Conservation (phyloP, 2,888 invertebrate genomes). For the Dynastes maya region DNA sequence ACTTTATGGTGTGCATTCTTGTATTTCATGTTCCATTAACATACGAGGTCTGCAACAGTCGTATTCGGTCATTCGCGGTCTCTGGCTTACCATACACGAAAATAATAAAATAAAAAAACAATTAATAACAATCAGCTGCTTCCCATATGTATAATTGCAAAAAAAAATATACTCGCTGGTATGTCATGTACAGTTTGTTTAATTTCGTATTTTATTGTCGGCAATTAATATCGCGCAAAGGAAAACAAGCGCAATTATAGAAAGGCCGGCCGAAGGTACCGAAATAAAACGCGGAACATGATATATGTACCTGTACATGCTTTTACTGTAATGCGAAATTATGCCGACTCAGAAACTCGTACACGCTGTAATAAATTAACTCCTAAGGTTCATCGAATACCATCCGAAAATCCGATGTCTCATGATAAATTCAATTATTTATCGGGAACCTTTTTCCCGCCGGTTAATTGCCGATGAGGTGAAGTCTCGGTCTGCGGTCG, state of each 20-base stretch:
- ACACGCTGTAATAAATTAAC: conserved; percentile 17
- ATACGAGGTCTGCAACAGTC: too few species aligned
- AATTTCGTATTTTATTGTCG: conserved; percentile 18
- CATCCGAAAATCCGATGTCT: conserved; percentile 1
- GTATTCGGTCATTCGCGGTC: too few species aligned
- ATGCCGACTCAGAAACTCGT: background rate
- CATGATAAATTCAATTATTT: conserved; percentile 36
- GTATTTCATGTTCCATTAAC: too few species aligned
- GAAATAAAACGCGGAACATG: background rate
- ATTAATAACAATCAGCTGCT: background rate
- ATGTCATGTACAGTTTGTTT: background rate
- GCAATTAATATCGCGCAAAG: conserved; percentile 34
- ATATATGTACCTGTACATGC: conserved; percentile 4
- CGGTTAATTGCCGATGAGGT: conserved; percentile 16
- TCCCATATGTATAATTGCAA: background rate
- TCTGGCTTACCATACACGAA: too few species aligned
- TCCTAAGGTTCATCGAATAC: conserved; percentile 11
- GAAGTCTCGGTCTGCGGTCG: background rate
- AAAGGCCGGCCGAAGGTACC: background rate
- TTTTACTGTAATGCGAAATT: conserved; percentile 1
- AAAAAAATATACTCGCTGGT: background rate
- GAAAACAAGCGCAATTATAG: conserved; percentile 7
- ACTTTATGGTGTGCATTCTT: too few species aligned
- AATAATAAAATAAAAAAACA: background rate
- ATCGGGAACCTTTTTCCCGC: conserved; percentile 2